Evolutionary conservation across 2,797 vertebrate species (phyloP), one percentile per base, ranked within the genome.

Genomic region (Liparis tanakae): DNA sequence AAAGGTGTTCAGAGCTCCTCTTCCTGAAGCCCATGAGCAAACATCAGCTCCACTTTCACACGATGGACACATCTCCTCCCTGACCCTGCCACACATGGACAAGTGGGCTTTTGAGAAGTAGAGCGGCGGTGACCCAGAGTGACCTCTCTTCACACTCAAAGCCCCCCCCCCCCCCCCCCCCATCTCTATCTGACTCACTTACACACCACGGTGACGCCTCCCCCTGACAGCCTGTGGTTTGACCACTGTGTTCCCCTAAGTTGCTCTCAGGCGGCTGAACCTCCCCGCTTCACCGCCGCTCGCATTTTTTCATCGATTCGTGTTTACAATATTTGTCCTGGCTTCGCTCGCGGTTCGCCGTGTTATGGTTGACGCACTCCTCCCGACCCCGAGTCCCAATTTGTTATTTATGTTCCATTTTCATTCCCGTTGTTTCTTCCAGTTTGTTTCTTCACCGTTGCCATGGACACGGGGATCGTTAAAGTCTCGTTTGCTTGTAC

Each of bases 71-170:
- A 56, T 70, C 66, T 83, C 72, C 79, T 67, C 73, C 30, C 60
- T 68, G 69, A 80, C 68, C 34, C 15, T 50, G 67, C 55, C 58
- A 44, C 69, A 53, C 54, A 65, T 22, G 25, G 14, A 70, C 9
- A 7, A 79, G 81, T 75, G 62, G 25, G 25, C 25, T 71, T 79
- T 79, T 80, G 34, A 82, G 82, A 87, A 57, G 70, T 85, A 80
- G 85, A 87, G 68, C 54, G 64, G 70, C 78, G 44, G 12, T 85
- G 88, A 92, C 87, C 91, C 88, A 64, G 57, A 90, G 87, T 85
- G 89, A 91, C 87, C 87, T 72, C 48, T 76, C 67, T 84, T 89
- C 73, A 90, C 90, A 87, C 88, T 88, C 71, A 74, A 81, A 84
- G 73, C 63, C 25, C 25, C 25, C 72, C 25, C 25, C 25, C 25